Evolutionary conservation across 2,888 invertebrate species (phyloP), one percentile per base, ranked within the genome.

Genomic region (Pasiphila rectangulata): DNA sequence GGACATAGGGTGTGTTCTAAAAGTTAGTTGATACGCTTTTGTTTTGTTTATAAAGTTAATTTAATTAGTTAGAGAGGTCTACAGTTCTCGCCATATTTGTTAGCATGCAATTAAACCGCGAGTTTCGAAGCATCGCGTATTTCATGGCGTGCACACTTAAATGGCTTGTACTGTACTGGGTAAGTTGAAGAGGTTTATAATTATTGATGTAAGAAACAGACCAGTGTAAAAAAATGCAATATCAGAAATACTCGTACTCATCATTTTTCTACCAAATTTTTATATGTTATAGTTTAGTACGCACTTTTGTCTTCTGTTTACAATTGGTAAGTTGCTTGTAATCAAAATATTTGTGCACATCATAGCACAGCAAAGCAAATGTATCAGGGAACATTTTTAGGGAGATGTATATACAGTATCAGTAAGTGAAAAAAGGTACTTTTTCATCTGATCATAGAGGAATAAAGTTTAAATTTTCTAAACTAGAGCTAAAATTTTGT

Each of bases 1-100:
- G 63, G 61, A 66, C 63, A 63, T 70, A 72, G 64, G 63, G 58
- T 67, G 62, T 75, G 67, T 63, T 63, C 63, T 64, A 57, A 72
- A 75, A 63, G 57, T 68, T 70, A 70, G 63, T 54, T 27, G 54
- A 60, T 72, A 73, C 69, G 69, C 69, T 76, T 76, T 66, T 9
- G 16, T 56, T 74, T 62, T 43, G 56, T 67, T 69, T 57, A 58
- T 19, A 50, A 47, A 55, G 24, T 16, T 15, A n/a, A n/a, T n/a
- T n/a, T n/a, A n/a, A n/a, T 16, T 30, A 30, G 15, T 42, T 41
- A 38, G 34, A 37, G 27, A 48, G 21, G 12, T 39, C 7, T 35
- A 24, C 36, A 32, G 37, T 44, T 19, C 37, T 13, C 30, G 24
- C 30, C 30, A 27, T n/a, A 20, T 7, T n/a, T 15, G 24, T 9